Conservation (phyloP, 2,888 invertebrate species). For the Watsonalla binaria region DNA sequence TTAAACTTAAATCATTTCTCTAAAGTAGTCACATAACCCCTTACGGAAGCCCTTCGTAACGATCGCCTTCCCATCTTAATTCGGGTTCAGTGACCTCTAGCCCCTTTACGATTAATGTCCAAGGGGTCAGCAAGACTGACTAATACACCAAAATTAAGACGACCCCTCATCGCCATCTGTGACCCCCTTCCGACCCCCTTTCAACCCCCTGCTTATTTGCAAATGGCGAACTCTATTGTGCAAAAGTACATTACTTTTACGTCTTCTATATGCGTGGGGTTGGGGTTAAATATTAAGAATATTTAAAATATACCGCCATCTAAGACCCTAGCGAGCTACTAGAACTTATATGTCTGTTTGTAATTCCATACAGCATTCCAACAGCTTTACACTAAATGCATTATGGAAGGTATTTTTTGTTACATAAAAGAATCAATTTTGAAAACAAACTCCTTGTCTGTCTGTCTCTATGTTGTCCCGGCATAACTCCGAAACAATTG, state of each 20-base stretch:
- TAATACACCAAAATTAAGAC: conserved; percentile 74
- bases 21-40: conserved; percentile 38
- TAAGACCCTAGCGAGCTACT: too few relatives aligned
- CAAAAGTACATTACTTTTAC: conserved; percentile 19
- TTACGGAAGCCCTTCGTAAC: conserved; percentile 6
- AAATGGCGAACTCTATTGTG: conserved; percentile 40
- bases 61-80: conserved; percentile 52
- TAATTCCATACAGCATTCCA: too few relatives aligned
- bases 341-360: too few relatives aligned
- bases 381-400: too few relatives aligned
- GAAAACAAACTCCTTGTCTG: too few relatives aligned
- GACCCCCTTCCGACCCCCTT: conserved; percentile 39
- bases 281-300: background rate
- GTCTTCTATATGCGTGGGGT: background rate
- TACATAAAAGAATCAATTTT: too few relatives aligned
- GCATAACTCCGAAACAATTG: too few relatives aligned
- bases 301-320: background rate
- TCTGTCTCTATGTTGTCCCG: too few relatives aligned
- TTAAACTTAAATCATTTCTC: conserved; percentile 4
- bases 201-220: conserved; percentile 20
- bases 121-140: conserved; percentile 68
- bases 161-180: conserved; percentile 61
- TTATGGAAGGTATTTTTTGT: too few relatives aligned
- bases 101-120: conserved; percentile 72
- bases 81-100: conserved; percentile 62